Evolutionary conservation across 2,113 vertebrate genomes (phyloP), one percentile per base, ranked within the genome.

Genomic region (Crocuta crocuta): DNA sequence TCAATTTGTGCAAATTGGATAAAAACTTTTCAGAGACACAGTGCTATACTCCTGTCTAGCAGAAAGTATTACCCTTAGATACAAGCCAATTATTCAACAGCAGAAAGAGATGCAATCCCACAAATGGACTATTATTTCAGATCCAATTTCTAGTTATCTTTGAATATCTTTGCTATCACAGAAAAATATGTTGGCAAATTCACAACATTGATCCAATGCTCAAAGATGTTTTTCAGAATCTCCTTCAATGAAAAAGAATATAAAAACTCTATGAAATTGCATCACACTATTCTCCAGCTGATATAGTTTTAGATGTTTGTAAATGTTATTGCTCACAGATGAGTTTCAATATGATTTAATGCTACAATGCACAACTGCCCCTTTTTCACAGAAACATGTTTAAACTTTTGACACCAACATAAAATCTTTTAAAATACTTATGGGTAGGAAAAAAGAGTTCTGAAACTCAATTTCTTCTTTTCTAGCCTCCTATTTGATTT

Each of bases 81-180:
- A 91, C 73, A 95, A 97, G 96, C 73, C 63, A 97, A 96, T 95
- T 98, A 81, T 10, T 97, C 80, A 97, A 91, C 74, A 78, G 50
- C 85, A 95, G 81, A 97, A 97, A 98, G 24, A 97, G 73, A 83
- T 23, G 23, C 10, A 96, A 55, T 90, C 70, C 74, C 50, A 93
- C 58, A 53, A 48, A 68, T 93, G 80, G 71, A 95, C 91, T 93
- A 70, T 94, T 31, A 90, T 97, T 98, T 98, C 96, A 97, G 70
- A 93, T 93, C 58, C 71, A 97, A 94, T 97, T 98, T 98, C 55
- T 85, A 98, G 80, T 89, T 95, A 97, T 66, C 24, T 92, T 89
- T 97, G 96, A 94, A 98, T 96, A 93, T 97, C 93, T 97, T 91
- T 97, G 87, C 76, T 97, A 66, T 96, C 76, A 82, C 66, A 61